Conservation (phyloP, 2,113 vertebrate genomes). For the Gobio gobio region DNA sequence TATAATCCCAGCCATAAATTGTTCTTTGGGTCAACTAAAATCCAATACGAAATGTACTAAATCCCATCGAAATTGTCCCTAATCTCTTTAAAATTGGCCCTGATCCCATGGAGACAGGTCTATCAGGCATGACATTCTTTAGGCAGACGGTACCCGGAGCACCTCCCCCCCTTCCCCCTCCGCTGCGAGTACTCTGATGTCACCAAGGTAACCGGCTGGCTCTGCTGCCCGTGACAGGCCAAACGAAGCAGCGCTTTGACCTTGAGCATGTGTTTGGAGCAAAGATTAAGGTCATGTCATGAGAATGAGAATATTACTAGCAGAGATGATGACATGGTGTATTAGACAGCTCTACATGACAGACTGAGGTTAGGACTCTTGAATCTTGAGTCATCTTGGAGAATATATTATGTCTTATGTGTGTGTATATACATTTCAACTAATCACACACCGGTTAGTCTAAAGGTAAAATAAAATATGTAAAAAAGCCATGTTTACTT, state of each 20-base stretch:
- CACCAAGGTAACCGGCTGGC: slow-evolving; percentile 43
- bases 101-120: slow-evolving; percentile 19
- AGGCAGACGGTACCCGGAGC: not conserved
- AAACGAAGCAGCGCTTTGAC: slow-evolving; percentile 22
- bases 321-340: slow-evolving; percentile 8
- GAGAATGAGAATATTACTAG: slow-evolving; percentile 15
- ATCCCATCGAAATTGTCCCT: slow-evolving; percentile 41
- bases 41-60: slow-evolving; percentile 36
- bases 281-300: slow-evolving; percentile 20
- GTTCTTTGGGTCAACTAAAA: slow-evolving; percentile 40
- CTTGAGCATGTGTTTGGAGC: slow-evolving; percentile 39
- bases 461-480: not conserved
- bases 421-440: not conserved
- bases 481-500: not conserved
- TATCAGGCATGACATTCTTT: slow-evolving; percentile 6
- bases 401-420: not conserved
- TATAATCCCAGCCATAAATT: slow-evolving; percentile 42
- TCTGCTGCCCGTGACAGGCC: not conserved
- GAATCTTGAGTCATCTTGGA: not conserved
- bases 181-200: not conserved
- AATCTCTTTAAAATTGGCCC: slow-evolving; percentile 44
- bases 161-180: not conserved
- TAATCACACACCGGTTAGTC: not conserved
- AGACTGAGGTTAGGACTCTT: not conserved
- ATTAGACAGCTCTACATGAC: not conserved